Percentiles rank a stretch among this genome's conserved stretches.
These are phyloP conservation scores for Resseliella maxima DNA, from an alignment of 2,888 invertebrate genomes.

Conservation along the genomic window DNA sequence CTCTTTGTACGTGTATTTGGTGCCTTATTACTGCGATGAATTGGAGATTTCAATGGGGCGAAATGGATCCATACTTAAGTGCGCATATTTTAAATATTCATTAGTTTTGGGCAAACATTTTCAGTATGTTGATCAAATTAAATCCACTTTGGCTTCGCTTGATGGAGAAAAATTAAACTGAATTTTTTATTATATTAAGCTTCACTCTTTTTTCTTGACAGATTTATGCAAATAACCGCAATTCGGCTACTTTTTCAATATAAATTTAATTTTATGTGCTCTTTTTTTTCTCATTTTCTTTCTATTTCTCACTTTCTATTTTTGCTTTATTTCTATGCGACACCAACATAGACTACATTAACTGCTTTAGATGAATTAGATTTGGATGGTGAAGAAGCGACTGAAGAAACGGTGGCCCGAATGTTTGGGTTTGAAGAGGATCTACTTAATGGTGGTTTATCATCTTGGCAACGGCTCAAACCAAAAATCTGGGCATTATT, in stretches of 20 bases:
- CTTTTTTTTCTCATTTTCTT: not conserved
- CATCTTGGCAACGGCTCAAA: constrained; percentile 97
- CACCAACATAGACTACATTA: constrained; percentile 75
- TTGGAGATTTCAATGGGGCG: too few species aligned
- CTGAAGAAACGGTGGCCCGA: constrained; percentile 96
- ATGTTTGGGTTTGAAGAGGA: constrained; percentile 98
- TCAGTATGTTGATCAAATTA: constrained; percentile 8
- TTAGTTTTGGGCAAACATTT: not conserved
- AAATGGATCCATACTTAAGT: too few species aligned
- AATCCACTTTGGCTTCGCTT: not conserved
- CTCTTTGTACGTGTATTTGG: too few species aligned
- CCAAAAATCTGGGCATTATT: constrained; percentile 99
- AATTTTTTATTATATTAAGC: not conserved
- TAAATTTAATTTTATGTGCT: not conserved
- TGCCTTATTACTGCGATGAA: too few species aligned
- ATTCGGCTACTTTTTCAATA: too few species aligned
- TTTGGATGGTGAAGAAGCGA: constrained; percentile 92
- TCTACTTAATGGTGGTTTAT: constrained; percentile 88
- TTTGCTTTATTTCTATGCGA: not conserved
- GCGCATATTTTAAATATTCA: not conserved
- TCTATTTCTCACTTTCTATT: not conserved
- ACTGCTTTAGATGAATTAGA: constrained; percentile 97
- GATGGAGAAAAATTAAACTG: constrained; percentile 2
- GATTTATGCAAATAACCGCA: not conserved
- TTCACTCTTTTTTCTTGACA: not conserved